Conservation (phyloP, 2,888 invertebrate species). For the Thecocarcelia acutangulata region DNA sequence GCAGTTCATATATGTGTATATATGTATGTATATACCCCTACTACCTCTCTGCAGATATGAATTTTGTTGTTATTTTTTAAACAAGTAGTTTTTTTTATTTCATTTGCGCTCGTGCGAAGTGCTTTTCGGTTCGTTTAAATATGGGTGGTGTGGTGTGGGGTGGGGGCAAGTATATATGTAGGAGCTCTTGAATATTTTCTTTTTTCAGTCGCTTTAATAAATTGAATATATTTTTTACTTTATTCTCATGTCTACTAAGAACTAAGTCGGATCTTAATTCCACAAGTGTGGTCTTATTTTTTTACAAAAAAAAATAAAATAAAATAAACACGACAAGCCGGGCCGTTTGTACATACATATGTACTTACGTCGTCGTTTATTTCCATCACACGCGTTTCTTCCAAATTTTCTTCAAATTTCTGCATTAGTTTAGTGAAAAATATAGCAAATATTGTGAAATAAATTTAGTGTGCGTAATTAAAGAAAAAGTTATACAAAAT, state of each 20-base stretch:
- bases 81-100: slow-evolving; percentile 9
- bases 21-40: too few species aligned
- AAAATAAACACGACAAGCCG: slow-evolving; percentile 39
- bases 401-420: background rate
- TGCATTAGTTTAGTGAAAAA: background rate
- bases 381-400: slow-evolving; percentile 20
- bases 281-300: slow-evolving; percentile 28
- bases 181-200: slow-evolving; percentile 2
- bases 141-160: background rate
- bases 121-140: background rate
- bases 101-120: background rate
- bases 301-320: slow-evolving; percentile 8
- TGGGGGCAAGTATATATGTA: background rate
- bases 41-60: background rate
- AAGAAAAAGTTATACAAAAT: slow-evolving; percentile 8
- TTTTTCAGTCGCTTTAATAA: slow-evolving; percentile 5
- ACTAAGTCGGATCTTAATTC: slow-evolving; percentile 50
- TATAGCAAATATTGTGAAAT: slow-evolving; percentile 9
- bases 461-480: slow-evolving; percentile 32
- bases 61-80: slow-evolving; percentile 12
- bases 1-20: too few species aligned
- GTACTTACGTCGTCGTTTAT: slow-evolving; percentile 13
- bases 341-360: slow-evolving; percentile 12
- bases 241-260: slow-evolving; percentile 65
- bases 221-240: slow-evolving; percentile 40